Conservation (phyloP, 2,797 vertebrate genomes). For the Aulostomus chinensis region DNA sequence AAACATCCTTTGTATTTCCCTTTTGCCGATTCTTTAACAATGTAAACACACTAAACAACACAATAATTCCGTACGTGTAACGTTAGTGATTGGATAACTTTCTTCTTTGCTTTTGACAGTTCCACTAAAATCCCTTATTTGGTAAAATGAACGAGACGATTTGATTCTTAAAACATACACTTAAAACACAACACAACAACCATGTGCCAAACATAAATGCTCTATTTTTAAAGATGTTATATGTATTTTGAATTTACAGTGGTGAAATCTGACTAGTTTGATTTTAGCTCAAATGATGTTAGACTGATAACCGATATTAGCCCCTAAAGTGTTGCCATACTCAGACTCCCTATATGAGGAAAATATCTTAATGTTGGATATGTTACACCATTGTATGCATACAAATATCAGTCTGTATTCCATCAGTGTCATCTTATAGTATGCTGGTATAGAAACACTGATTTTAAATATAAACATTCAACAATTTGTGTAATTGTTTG, state of each 20-base stretch:
- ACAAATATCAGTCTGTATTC: slow-evolving; percentile 5
- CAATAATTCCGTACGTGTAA: slow-evolving; percentile 1
- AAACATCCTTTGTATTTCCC: slow-evolving; percentile 5
- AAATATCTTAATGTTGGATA: slow-evolving; percentile 7
- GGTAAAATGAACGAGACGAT: not conserved
- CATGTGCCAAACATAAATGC: not conserved
- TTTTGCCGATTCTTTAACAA: slow-evolving; percentile 20
- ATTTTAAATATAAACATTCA: not conserved
- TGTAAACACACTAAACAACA: not conserved
- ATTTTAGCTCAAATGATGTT: too few relatives aligned
- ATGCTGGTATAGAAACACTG: not conserved
- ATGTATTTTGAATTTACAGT: not conserved
- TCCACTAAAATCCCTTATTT: not conserved
- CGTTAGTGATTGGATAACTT: slow-evolving; percentile 1
- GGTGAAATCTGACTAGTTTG: too few relatives aligned
- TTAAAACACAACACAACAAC: not conserved
- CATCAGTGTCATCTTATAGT: slow-evolving; percentile 3
- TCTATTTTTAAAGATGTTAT: too few relatives aligned
- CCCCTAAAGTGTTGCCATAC: too few relatives aligned
- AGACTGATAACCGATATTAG: too few relatives aligned
- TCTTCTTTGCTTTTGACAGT: not conserved
- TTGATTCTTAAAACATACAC: slow-evolving; percentile 6
- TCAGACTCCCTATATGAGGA: too few relatives aligned
- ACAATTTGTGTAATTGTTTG: too few relatives aligned
- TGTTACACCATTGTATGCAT: not conserved